These are phyloP conservation scores for Nixonia krombeini DNA, from an alignment of 1,140 invertebrate genomes.

Conservation along the genomic window DNA sequence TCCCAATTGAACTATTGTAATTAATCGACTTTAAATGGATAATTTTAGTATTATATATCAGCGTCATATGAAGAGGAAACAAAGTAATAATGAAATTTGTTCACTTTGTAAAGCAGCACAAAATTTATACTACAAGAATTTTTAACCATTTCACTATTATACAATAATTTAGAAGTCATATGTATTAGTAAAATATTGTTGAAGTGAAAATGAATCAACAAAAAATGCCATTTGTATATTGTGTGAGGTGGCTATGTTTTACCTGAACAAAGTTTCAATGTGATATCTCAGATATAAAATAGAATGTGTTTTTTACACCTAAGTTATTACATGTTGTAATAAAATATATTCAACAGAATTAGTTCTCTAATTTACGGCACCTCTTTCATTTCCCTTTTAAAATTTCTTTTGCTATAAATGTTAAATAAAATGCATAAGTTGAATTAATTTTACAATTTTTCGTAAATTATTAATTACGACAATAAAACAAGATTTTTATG, in stretches of 20 bases:
- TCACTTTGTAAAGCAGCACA: slow-evolving; percentile 25
- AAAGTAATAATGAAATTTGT: slow-evolving; percentile 3
- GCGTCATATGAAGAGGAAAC: not conserved
- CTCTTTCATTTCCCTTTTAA: not conserved
- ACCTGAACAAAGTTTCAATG: slow-evolving; percentile 65
- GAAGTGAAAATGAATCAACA: slow-evolving; percentile 30
- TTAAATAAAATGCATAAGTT: too few relatives aligned
- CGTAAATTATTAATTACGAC: too few relatives aligned
- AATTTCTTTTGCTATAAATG: too few relatives aligned
- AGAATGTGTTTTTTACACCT: slow-evolving; percentile 58
- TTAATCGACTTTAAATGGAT: not conserved
- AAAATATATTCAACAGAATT: slow-evolving; percentile 51
- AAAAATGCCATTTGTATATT: slow-evolving; percentile 57
- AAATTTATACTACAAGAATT: slow-evolving; percentile 29
- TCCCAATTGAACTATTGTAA: not conserved
- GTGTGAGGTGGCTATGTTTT: slow-evolving; percentile 61
- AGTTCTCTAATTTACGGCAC: not conserved
- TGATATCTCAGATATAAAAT: slow-evolving; percentile 62
- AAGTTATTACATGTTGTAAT: slow-evolving; percentile 62
- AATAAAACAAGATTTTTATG: too few relatives aligned
- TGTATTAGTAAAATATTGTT: slow-evolving; percentile 29
- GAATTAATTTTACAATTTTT: too few relatives aligned
- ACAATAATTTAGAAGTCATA: slow-evolving; percentile 11
- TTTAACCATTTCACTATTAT: slow-evolving; percentile 22
- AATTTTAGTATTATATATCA: not conserved